These are phyloP conservation scores for Ptyas mucosa DNA, from an alignment of 2,113 vertebrate genomes.

Conservation along the genomic window DNA sequence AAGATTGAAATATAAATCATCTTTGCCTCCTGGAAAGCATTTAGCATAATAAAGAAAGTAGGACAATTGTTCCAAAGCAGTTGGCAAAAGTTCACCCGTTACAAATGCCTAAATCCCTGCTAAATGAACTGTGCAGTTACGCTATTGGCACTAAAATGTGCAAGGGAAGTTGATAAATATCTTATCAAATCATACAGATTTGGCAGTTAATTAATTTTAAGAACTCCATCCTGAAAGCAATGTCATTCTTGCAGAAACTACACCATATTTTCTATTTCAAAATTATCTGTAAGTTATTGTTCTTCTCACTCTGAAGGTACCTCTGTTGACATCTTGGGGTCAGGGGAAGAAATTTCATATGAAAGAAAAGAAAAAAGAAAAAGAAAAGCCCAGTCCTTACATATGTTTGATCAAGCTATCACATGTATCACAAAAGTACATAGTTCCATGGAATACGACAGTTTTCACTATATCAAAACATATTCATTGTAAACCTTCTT, in stretches of 20 bases:
- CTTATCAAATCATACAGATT: neutral
- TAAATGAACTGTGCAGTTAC: neutral
- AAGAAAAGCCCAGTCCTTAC: neutral
- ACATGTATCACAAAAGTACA: neutral
- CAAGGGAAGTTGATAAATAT: neutral
- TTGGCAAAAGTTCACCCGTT: neutral
- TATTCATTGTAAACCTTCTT: neutral
- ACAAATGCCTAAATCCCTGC: conserved; percentile 1
- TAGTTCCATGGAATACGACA: neutral
- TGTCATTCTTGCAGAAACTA: neutral
- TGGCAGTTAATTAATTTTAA: neutral
- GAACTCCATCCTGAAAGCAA: neutral
- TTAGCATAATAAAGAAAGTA: neutral
- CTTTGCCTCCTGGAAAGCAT: neutral
- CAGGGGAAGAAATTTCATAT: neutral
- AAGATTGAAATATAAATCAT: neutral
- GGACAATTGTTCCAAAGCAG: neutral
- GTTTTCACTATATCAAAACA: neutral
- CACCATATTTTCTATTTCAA: neutral
- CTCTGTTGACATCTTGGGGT: neutral
- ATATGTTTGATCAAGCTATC: neutral
- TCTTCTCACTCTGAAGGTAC: neutral
- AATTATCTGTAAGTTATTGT: neutral
- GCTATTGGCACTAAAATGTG: neutral
- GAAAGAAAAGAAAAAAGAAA: neutral